phyloP scores from a whole-genome alignment of 2,113 vertebrate species.

The Perca flavescens region DNA sequence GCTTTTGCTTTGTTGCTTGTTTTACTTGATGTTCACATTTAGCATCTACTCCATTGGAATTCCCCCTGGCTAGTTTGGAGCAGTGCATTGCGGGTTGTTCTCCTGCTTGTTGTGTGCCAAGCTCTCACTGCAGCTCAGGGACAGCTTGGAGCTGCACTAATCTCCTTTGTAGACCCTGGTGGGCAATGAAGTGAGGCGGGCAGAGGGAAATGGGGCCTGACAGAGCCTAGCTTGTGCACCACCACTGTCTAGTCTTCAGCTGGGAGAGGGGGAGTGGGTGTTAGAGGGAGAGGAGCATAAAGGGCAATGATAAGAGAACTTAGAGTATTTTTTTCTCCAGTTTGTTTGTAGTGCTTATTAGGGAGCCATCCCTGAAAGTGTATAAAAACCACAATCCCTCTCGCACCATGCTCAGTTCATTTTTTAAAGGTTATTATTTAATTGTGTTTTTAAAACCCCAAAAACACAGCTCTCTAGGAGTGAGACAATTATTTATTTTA shows the following conservation, averaged over 20 bases:
- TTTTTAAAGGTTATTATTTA: no score
- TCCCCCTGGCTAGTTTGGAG: constrained; percentile 37
- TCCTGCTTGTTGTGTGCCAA: constrained; percentile 43
- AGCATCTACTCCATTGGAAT: constrained; percentile 50
- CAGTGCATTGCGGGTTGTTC: constrained; percentile 30
- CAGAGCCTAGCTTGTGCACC: constrained; percentile 59
- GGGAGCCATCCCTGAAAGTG: background rate
- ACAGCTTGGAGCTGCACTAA: constrained; percentile 63
- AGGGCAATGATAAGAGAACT: constrained; percentile 17
- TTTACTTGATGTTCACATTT: constrained; percentile 57
- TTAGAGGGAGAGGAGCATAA: constrained; percentile 16
- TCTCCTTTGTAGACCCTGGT: constrained; percentile 67
- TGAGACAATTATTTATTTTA: no score
- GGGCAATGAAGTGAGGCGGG: constrained; percentile 61
- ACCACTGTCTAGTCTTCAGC: constrained; percentile 33
- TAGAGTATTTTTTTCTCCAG: background rate
- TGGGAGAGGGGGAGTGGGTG: constrained; percentile 36
- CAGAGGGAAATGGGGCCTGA: constrained; percentile 68
- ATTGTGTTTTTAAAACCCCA: background rate
- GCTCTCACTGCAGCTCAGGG: constrained; percentile 51
- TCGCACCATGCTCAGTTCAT: no score
- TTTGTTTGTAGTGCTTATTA: background rate
- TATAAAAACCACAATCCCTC: no score
- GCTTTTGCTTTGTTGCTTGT: constrained; percentile 44
- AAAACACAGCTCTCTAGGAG: background rate